Evolutionary conservation across 2,797 vertebrate species (phyloP).

Genomic region (Phalloptychus januarius): DNA sequence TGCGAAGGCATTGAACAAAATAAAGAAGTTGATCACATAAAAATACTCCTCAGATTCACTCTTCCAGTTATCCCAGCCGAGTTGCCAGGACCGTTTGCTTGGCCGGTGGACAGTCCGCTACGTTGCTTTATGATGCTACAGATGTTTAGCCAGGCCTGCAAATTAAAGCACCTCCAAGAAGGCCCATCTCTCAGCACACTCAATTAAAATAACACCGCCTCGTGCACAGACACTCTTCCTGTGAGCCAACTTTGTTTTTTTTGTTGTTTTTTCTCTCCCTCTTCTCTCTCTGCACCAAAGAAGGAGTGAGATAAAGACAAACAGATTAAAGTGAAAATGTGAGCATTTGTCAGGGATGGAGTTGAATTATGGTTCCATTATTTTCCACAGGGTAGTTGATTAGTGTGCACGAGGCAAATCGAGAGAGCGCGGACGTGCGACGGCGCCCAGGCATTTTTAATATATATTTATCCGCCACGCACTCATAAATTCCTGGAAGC

Average conservation of each 20-base stretch:
- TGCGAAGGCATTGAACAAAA: constrained; percentile 17
- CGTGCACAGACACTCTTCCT: constrained; percentile 46
- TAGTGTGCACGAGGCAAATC: constrained; percentile 12
- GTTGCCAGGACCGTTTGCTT: constrained; percentile 37
- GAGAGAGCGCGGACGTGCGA: constrained; percentile 3
- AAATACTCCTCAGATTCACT: constrained; percentile 46
- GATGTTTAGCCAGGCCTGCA: constrained; percentile 76
- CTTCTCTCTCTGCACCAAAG: constrained; percentile 3
- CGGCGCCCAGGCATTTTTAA: background rate
- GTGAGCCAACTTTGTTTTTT: constrained; percentile 14
- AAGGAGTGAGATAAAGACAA: constrained; percentile 42
- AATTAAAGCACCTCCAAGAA: constrained; percentile 71
- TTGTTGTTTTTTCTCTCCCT: background rate
- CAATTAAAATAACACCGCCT: constrained; percentile 69
- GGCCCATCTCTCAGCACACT: constrained; percentile 69
- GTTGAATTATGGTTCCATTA: constrained; percentile 48
- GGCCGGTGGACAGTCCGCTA: constrained; percentile 49
- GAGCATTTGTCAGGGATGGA: constrained; percentile 46
- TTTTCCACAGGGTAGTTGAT: constrained; percentile 26
- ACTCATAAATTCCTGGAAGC: constrained; percentile 10
- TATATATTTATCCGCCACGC: background rate
- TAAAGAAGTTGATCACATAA: constrained; percentile 39
- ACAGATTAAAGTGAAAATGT: constrained; percentile 37
- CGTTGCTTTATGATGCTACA: constrained; percentile 74
- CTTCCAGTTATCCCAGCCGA: constrained; percentile 32